These are phyloP conservation scores for Phylloscopus collybita DNA, from an alignment of 2,797 vertebrate species.

Conservation along the genomic window DNA sequence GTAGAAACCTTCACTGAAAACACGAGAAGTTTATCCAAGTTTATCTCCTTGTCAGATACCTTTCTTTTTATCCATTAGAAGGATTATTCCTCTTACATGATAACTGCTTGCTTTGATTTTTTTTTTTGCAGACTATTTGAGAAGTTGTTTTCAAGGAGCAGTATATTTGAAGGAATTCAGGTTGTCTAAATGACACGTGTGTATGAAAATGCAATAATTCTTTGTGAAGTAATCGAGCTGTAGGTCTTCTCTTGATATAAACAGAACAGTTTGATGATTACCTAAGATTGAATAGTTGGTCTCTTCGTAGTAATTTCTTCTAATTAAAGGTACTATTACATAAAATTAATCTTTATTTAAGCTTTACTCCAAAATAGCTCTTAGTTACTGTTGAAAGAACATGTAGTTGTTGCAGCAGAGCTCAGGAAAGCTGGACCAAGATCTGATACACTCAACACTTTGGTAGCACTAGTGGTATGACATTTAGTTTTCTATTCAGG, in stretches of 20 bases:
- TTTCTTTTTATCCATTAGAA: neutral
- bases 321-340: neutral
- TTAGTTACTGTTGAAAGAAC: neutral
- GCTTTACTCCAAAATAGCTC: neutral
- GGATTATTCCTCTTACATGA: neutral
- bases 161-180: conserved; percentile 14
- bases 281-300: neutral
- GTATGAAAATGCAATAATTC: conserved; percentile 10
- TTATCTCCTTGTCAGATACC: neutral
- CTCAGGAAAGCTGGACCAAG: neutral
- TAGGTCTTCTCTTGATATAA: conserved; percentile 19
- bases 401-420: neutral
- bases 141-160: conserved; percentile 24
- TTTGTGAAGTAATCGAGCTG: neutral
- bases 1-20: neutral
- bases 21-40: neutral
- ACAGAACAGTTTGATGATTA: conserved; percentile 9
- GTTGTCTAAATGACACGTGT: neutral
- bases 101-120: conserved; percentile 20
- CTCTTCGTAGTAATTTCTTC: neutral
- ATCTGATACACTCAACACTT: neutral
- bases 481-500: neutral
- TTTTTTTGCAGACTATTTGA: neutral
- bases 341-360: conserved; percentile 11
- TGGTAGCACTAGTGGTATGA: neutral